Conservation (phyloP, 2,888 invertebrate genomes). For the Lasius fuliginosus region DNA sequence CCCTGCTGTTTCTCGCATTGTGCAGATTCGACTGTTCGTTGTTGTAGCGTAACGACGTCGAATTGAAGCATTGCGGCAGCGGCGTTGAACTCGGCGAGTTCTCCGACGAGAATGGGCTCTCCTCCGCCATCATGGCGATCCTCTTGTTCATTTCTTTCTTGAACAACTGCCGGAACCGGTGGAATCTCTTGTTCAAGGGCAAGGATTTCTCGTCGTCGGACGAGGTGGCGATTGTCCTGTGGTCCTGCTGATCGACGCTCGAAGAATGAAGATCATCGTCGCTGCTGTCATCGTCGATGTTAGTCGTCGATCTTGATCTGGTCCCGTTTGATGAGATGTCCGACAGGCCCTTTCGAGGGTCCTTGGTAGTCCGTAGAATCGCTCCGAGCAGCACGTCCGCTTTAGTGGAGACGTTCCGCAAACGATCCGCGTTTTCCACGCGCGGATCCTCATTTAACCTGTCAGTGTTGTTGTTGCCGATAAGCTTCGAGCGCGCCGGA, state of each 20-base stretch:
- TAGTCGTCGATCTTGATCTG: conserved; percentile 65
- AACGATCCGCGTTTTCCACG: conserved; percentile 54
- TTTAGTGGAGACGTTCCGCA: conserved; percentile 84
- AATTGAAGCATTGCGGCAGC: conserved; percentile 54
- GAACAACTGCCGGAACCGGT: conserved; percentile 81
- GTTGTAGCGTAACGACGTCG: conserved; percentile 51
- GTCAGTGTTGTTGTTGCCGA: background rate
- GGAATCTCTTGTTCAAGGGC: conserved; percentile 81
- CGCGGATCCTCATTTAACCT: conserved; percentile 41
- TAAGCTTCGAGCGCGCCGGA: conserved; percentile 60
- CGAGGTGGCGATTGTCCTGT: conserved; percentile 45
- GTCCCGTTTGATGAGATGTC: conserved; percentile 77
- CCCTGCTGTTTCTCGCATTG: conserved; percentile 65
- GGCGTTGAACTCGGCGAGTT: conserved; percentile 16
- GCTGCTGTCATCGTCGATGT: conserved; percentile 53
- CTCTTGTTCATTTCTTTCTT: conserved; percentile 80
- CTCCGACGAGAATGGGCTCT: conserved; percentile 27
- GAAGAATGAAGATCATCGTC: conserved; percentile 51
- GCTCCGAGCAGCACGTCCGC: conserved; percentile 88
- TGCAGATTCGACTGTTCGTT: conserved; percentile 66
- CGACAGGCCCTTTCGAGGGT: conserved; percentile 78
- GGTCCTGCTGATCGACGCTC: conserved; percentile 32
- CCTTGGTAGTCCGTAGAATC: conserved; percentile 87
- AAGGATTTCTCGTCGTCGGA: conserved; percentile 79
- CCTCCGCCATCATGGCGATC: conserved; percentile 62